Conservation (phyloP, 2,797 vertebrate species). For the Anguilla anguilla region DNA sequence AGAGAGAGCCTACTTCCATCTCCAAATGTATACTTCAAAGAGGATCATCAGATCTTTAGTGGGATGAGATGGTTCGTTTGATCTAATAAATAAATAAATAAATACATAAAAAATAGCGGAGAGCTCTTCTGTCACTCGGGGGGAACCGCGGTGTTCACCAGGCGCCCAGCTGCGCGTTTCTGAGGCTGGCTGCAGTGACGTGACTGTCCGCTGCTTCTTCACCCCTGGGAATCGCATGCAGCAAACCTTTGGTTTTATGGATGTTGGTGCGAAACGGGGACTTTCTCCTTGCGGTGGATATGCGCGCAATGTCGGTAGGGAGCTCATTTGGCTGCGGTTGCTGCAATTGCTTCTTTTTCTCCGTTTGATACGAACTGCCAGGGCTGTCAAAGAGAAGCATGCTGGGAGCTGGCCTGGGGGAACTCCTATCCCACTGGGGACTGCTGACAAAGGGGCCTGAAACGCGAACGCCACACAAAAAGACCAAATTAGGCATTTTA, state of each 20-base stretch:
- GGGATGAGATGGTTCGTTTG: neutral
- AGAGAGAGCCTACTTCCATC: constrained; percentile 8
- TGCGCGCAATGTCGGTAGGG: neutral
- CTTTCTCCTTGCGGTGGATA: constrained; percentile 22
- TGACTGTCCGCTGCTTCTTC: neutral
- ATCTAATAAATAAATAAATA: neutral
- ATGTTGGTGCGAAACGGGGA: constrained; percentile 39
- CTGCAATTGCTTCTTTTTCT: neutral
- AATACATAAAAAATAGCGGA: neutral
- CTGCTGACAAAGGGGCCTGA: constrained; percentile 53
- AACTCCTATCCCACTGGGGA: constrained; percentile 59
- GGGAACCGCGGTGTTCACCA: neutral
- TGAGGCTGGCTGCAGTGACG: neutral
- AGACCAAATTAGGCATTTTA: constrained; percentile 50
- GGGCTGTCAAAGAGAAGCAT: constrained; percentile 5
- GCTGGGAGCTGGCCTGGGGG: constrained; percentile 17
- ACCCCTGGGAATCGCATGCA: constrained; percentile 48
- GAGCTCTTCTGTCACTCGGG: neutral
- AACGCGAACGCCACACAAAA: constrained; percentile 56
- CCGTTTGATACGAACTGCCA: constrained; percentile 6
- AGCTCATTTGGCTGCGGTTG: neutral
- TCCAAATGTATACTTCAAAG: constrained; percentile 26
- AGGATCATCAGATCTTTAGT: constrained; percentile 14
- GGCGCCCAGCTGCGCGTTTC: neutral
- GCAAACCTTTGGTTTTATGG: constrained; percentile 44